Evolutionary conservation across 1,140 invertebrate species (phyloP).

Genomic region (Drosophila parvula): DNA sequence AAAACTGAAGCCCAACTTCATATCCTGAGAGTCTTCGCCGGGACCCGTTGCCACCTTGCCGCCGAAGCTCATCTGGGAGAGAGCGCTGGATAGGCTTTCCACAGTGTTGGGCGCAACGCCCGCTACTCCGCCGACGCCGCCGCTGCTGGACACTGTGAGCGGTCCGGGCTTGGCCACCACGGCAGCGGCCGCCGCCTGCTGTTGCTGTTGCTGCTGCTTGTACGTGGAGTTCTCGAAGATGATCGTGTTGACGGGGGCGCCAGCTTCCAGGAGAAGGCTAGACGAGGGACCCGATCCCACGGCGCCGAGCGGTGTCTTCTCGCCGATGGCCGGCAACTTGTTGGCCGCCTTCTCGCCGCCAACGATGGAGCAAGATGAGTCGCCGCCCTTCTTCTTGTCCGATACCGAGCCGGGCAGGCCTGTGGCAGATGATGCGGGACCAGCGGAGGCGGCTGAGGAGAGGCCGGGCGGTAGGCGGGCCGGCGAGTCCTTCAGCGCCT

Average conservation of each 20-base stretch:
- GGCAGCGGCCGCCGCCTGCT: conserved; percentile 38
- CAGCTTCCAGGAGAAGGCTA: conserved; percentile 61
- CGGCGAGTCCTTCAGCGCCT: conserved; percentile 40
- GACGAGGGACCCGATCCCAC: conserved; percentile 36
- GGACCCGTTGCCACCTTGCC: conserved; percentile 70
- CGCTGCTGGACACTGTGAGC: conserved; percentile 22
- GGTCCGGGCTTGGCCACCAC: conserved; percentile 47
- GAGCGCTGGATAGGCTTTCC: conserved; percentile 78
- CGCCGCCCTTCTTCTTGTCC: conserved; percentile 49
- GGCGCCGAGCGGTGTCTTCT: conserved; percentile 54
- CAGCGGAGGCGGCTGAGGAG: conserved; percentile 7
- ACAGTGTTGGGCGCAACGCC: conserved; percentile 33
- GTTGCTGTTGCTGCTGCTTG: conserved; percentile 87
- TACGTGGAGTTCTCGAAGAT: conserved; percentile 97
- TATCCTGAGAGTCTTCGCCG: conserved; percentile 92
- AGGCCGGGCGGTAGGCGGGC: conserved; percentile 63
- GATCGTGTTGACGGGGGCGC: conserved; percentile 92
- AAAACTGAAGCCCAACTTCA: conserved; percentile 93
- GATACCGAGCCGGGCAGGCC: conserved; percentile 16
- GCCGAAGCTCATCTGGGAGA: conserved; percentile 85
- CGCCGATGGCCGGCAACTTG: conserved; percentile 59
- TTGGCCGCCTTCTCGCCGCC: conserved; percentile 50
- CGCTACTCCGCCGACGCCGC: conserved; percentile 27
- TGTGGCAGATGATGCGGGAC: background rate
- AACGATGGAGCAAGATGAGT: conserved; percentile 2